A percentile compares a stretch with the other conserved stretches of the same genome.
Evolutionary conservation across 2,888 invertebrate species (phyloP).

Genomic region (Pachycephus smyrnensis): DNA sequence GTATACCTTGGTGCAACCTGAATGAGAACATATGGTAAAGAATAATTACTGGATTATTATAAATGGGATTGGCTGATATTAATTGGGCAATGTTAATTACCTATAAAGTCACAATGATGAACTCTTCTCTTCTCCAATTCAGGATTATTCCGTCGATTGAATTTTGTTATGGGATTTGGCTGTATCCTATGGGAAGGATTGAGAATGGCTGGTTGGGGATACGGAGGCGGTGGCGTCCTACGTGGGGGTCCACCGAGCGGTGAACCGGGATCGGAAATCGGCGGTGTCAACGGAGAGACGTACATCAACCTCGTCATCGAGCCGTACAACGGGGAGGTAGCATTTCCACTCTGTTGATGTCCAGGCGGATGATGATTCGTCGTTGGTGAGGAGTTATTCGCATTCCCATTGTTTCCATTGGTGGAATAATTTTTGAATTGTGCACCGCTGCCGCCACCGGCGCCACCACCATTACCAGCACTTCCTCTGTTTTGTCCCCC

Average conservation of each 20-base stretch:
- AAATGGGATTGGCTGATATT: background rate
- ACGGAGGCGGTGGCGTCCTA: constrained; percentile 83
- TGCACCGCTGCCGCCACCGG: constrained; percentile 44
- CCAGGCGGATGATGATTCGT: constrained; percentile 39
- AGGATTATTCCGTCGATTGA: constrained; percentile 95
- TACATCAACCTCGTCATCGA: constrained; percentile 77
- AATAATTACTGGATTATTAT: background rate
- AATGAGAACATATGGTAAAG: constrained; percentile 58
- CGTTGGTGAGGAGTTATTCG: constrained; percentile 44
- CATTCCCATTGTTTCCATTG: constrained; percentile 51
- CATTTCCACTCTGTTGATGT: constrained; percentile 58
- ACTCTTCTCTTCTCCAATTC: constrained; percentile 95
- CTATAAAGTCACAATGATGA: constrained; percentile 96
- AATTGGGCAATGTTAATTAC: constrained; percentile 68
- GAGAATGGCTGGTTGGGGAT: constrained; percentile 70
- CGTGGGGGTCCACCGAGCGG: constrained; percentile 75
- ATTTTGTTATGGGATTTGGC: constrained; percentile 70
- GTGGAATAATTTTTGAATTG: constrained; percentile 47
- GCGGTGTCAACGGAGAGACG: constrained; percentile 88
- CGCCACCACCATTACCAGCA: constrained; percentile 48
- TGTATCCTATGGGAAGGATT: constrained; percentile 59
- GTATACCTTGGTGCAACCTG: constrained; percentile 97
- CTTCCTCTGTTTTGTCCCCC: constrained; percentile 61
- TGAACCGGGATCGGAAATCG: constrained; percentile 89
- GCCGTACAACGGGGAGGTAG: constrained; percentile 69